phyloP scores from a whole-genome alignment of 2,113 vertebrate genomes.

The Ailuropoda melanoleuca region DNA sequence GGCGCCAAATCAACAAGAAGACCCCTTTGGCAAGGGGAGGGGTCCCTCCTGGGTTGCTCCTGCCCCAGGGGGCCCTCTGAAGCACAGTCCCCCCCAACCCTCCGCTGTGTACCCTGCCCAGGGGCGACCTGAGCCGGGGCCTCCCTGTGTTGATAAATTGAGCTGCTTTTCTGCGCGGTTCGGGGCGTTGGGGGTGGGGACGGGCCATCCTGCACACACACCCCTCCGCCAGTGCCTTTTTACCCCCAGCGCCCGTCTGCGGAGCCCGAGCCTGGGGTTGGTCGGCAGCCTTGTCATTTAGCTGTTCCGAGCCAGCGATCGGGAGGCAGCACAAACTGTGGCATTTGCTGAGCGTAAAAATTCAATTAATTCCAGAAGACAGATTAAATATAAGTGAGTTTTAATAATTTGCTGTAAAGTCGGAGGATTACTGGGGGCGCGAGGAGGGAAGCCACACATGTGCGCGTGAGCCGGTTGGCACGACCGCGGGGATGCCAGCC shows the following conservation, averaged over 20 bases:
- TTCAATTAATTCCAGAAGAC: slow-evolving; percentile 94
- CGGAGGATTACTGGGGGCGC: slow-evolving; percentile 86
- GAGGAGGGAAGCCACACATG: slow-evolving; percentile 67
- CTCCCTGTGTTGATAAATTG: background rate
- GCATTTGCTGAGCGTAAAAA: slow-evolving; percentile 92
- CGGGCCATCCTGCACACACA: background rate
- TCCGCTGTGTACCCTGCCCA: rapidly evolving
- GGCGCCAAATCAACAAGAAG: background rate
- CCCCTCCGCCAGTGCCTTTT: background rate
- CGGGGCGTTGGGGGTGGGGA: background rate
- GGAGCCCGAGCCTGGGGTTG: slow-evolving; percentile 50
- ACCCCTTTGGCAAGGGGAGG: background rate
- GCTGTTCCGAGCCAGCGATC: slow-evolving; percentile 79
- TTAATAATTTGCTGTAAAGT: slow-evolving; percentile 92
- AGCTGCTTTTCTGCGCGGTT: background rate
- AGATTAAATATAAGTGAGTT: slow-evolving; percentile 94
- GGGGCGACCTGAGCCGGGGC: rapidly evolving
- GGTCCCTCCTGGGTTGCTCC: background rate
- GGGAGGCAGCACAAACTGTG: slow-evolving; percentile 84
- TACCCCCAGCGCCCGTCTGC: slow-evolving; percentile 11
- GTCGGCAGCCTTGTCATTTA: slow-evolving; percentile 78
- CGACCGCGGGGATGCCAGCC: background rate
- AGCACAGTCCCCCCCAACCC: background rate
- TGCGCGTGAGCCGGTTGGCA: slow-evolving; percentile 67
- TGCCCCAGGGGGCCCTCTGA: background rate